Conservation (phyloP, 30 jellyfish, hydroid and myxozoan genomes). For the Turritopsis rubra region DNA sequence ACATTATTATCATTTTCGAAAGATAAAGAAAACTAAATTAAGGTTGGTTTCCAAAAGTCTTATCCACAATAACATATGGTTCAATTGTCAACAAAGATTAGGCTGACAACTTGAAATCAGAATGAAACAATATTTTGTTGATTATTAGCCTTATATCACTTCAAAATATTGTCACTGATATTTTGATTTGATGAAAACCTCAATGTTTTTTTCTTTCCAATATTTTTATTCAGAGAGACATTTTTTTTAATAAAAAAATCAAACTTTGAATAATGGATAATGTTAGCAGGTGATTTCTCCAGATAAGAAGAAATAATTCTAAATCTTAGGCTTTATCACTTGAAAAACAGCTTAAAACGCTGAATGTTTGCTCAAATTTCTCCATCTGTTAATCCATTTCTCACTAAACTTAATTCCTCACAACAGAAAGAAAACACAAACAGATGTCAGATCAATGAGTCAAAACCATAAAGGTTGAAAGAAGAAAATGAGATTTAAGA, state of each 20-base stretch:
- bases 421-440: not conserved
- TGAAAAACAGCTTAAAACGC: not conserved
- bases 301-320: not conserved
- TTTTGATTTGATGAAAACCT: too few species aligned
- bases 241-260: too few species aligned
- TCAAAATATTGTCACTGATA: not conserved
- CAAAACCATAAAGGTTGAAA: not conserved
- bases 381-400: not conserved
- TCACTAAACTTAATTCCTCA: not conserved
- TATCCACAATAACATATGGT: too few species aligned
- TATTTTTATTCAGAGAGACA: too few species aligned
- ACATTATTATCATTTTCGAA: not conserved
- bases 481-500: not conserved
- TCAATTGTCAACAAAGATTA: too few species aligned
- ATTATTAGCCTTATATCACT: not conserved
- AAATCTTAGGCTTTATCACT: not conserved
- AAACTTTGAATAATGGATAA: not conserved
- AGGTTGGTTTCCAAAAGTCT: not conserved
- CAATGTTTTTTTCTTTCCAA: not conserved
- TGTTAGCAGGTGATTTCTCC: not conserved
- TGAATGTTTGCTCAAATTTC: not conserved
- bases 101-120: too few species aligned
- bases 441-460: not conserved
- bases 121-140: too few species aligned
- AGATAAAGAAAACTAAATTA: not conserved